phyloP scores from a whole-genome alignment of 2,113 vertebrate species.

The Cyphomyrus plagiostoma region DNA sequence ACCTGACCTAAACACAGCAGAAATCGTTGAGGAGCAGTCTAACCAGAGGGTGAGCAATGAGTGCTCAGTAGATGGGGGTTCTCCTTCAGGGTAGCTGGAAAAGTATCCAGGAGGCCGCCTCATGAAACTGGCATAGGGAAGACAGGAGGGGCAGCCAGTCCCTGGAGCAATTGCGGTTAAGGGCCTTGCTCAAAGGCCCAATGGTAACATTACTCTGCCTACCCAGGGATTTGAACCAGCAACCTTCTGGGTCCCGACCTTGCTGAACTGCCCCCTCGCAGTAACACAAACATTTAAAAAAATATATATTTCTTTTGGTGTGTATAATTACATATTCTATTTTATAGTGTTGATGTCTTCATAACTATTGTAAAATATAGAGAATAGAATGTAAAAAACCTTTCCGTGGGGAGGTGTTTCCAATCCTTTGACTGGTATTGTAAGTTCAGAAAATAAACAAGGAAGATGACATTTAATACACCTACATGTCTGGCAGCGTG shows the following conservation, averaged over 20 bases:
- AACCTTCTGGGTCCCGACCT: neutral
- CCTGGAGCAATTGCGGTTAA: neutral
- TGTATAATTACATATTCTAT: neutral
- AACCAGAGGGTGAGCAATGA: neutral
- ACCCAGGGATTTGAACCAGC: neutral
- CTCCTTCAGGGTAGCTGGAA: neutral
- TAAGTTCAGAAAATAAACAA: neutral
- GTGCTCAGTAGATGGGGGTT: neutral
- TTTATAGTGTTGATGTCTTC: neutral
- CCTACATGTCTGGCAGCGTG: neutral
- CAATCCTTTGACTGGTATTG: neutral
- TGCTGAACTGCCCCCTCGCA: neutral
- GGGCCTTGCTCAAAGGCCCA: neutral
- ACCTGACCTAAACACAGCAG: neutral
- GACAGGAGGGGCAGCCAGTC: neutral
- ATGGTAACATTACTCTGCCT: neutral
- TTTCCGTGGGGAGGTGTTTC: neutral
- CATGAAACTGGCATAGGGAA: neutral
- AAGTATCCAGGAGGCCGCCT: neutral
- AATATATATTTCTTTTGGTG: neutral
- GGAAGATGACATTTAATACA: neutral
- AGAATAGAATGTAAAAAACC: neutral
- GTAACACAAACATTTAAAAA: neutral
- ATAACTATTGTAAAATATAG: neutral
- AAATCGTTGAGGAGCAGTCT: neutral